Percentiles rank a stretch among this genome's conserved stretches.
These are phyloP conservation scores for Brachionus paranguensis DNA, from an alignment of 1,140 invertebrate species.

Conservation along the genomic window DNA sequence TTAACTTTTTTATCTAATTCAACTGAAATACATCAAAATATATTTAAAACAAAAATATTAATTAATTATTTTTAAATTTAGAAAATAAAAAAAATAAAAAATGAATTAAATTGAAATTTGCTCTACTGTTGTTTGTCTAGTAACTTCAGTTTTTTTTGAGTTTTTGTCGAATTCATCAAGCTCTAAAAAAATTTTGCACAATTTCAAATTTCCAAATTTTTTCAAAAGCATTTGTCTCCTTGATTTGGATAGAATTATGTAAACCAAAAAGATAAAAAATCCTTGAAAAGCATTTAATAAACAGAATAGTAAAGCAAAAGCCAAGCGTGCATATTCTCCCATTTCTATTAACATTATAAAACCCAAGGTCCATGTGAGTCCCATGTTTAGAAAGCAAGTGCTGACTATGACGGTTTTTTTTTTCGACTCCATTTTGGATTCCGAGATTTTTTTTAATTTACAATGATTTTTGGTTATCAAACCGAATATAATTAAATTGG, in stretches of 20 bases:
- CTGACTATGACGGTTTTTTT: background rate
- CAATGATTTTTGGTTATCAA: constrained; percentile 17
- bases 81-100: background rate
- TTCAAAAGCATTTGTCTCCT: background rate
- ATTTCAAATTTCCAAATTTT: background rate
- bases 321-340: background rate
- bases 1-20: too few species aligned
- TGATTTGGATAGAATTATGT: constrained; percentile 14
- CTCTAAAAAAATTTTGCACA: background rate
- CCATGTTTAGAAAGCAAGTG: constrained; percentile 34
- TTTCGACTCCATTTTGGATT: background rate
- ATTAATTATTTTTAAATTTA: too few species aligned
- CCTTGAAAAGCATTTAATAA: constrained; percentile 33
- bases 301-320: constrained; percentile 6
- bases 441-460: background rate
- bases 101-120: background rate
- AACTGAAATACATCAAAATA: too few species aligned
- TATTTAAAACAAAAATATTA: too few species aligned
- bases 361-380: constrained; percentile 8
- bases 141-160: background rate
- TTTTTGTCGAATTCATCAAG: background rate
- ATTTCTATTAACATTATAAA: constrained; percentile 3
- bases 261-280: constrained; percentile 34
- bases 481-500: constrained; percentile 7
- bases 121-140: background rate